A percentile compares a stretch with the other conserved stretches of the same genome.
These are phyloP conservation scores for Eospalax fontanierii DNA, from an alignment of 2,797 vertebrate species.

Conservation along the genomic window DNA sequence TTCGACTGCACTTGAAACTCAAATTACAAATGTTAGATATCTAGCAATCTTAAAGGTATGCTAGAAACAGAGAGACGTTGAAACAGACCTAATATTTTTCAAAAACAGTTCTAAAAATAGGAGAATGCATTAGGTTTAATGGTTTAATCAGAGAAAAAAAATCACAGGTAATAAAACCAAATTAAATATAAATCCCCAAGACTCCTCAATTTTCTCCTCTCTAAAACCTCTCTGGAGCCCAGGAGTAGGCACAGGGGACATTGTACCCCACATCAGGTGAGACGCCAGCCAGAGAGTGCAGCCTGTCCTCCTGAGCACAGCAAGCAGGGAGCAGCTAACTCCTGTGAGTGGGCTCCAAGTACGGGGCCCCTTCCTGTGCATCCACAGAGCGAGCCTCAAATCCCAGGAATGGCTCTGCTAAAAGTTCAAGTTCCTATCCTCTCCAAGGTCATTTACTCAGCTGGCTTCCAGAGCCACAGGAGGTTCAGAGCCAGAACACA, in stretches of 20 bases:
- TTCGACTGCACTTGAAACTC: background rate
- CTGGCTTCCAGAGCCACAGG: background rate
- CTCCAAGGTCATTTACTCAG: slow-evolving; percentile 17
- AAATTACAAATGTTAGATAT: background rate
- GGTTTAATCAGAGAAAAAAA: slow-evolving; percentile 57
- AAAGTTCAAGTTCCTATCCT: slow-evolving; percentile 24
- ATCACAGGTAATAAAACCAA: background rate
- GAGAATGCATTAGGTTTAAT: background rate
- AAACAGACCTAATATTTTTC: background rate
- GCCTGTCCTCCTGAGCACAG: fast-evolving
- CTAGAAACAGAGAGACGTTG: slow-evolving; percentile 15
- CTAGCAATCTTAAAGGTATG: slow-evolving; percentile 23
- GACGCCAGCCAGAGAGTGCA: fast-evolving
- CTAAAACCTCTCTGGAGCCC: background rate
- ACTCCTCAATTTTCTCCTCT: too few relatives aligned
- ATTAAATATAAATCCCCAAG: background rate
- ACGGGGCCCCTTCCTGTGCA: background rate
- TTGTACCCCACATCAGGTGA: fast-evolving
- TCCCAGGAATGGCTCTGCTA: background rate
- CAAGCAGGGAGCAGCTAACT: fast-evolving
- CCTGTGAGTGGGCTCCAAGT: background rate
- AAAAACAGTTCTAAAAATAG: background rate
- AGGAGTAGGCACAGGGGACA: background rate
- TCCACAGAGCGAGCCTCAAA: background rate
- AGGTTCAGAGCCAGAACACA: slow-evolving; percentile 20